Base-by-base conservation (phyloP, 1,140 invertebrate species). In the Rhyzopertha dominica region DNA sequence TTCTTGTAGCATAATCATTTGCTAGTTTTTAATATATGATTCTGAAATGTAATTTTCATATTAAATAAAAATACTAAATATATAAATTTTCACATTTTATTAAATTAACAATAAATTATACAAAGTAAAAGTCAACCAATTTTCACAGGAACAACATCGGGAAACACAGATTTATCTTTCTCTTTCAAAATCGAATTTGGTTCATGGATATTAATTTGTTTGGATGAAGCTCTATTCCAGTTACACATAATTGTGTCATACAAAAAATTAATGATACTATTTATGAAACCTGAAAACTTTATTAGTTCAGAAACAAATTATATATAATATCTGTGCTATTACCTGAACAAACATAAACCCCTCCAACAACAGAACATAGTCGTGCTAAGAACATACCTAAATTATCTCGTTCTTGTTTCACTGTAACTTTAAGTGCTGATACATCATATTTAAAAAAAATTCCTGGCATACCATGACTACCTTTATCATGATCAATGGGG, bases 391-490 rank as follows among this genome's bases (percentile, higher is more conserved):
- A 94, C 65, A 86, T 81, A 47, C 82, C 70, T 25, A 89, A 61
- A 46, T 85, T 79, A 59, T 87, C 87, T 48, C 84, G 77, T 61
- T 90, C 82, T 69, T 94, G 86, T 35, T 71, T 80, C 0, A 95
- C 87, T 58, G 80, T 78, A 16, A 96, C 83, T 74, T 90, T 91
- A 18, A 96, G 66, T 4, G 89, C 85, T 48, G 87, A 88, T 68
- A 89, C 84, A 58, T 95, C 90, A 70, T 96, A 97, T 67, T 95
- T 95, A 53, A 96, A 88, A 67, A 91, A 96, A 56, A 96, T 90
- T 20, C 93, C 93, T 5, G 92, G 87, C 13, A 90, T 82, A 4
- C 91, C 93, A 70, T 95, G 91, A 19, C 88, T 92, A 13, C 90
- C 91, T 68, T 82, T 75, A 20, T 73, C 65, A 48, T 79, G 74